Conservation (phyloP, 2,113 vertebrate genomes). For the Apteryx mantelli region DNA sequence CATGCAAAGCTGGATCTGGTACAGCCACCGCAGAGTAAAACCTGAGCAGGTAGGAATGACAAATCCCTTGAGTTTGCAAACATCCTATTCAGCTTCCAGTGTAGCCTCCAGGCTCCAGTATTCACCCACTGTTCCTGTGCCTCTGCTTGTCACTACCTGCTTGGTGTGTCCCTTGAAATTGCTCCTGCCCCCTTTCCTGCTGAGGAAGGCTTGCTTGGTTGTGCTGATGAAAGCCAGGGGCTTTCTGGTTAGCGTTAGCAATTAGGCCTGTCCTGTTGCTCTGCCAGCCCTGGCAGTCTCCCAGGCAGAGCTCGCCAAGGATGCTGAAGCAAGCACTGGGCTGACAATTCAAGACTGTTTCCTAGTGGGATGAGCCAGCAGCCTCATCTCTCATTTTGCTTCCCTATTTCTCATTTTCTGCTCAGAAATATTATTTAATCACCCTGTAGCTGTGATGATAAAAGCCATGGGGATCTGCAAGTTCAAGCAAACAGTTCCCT, state of each 20-base stretch:
- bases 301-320: neutral
- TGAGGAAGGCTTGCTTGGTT: neutral
- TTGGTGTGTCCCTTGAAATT: neutral
- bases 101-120: neutral
- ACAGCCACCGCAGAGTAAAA: neutral
- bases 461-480: neutral
- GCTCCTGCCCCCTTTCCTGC: neutral
- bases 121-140: neutral
- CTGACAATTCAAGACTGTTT: neutral
- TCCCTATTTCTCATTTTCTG: neutral
- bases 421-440: neutral
- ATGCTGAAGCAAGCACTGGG: neutral
- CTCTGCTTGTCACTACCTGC: neutral
- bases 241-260: neutral
- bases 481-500: neutral
- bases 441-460: neutral
- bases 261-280: conserved; percentile 26
- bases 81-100: neutral
- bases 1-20: neutral
- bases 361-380: neutral
- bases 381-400: neutral
- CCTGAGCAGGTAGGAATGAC: neutral
- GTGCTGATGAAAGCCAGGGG: neutral
- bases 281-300: neutral
- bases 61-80: neutral